Base-by-base conservation (phyloP, 2,797 vertebrate species). In the Syngnathus rostellatus region DNA sequence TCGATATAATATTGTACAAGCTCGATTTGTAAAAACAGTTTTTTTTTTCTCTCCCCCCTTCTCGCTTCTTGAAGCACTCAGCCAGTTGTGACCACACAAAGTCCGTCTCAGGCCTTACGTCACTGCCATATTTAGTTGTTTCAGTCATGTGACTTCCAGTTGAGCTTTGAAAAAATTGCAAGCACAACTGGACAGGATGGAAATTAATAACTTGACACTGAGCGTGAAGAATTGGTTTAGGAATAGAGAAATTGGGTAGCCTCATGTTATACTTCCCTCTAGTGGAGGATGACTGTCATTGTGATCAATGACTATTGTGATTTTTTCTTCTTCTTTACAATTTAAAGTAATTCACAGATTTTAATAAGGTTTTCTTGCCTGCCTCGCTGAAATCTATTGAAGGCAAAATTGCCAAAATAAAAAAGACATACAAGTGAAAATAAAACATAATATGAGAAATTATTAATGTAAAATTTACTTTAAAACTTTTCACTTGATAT, bases 1-100 rank as follows among this genome's bases (percentile, higher is more conserved):
- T 23, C 60, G 12, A 62, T 46, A 45, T 46, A 45, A 45, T 62
- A 25, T 45, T 62, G 40, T 45, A 14, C 60, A 31, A 45, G 60
- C 41, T 25, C 21, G n/a, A 62, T 43, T 62, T 61, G 40, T 62
- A 58, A 58, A 58, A 58, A 58, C 55, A 17, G 2, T 43, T 1
- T 43, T 10, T 14, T 41, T n/a, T 25, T 23, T n/a, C 23, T n/a
- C 25, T 5, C 50, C 21, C 53, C 53, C 2, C 9, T 10, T 8
- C 54, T 2, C 12, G 8, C 60, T 21, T 62, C 21, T 23, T 40
- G 19, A 39, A 40, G 58, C 38, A 40, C 11, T 12, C 39, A 41
- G 59, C 59, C 59, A 43, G n/a, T 62, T 45, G 60, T 25, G n/a
- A 43, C 40, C 40, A 23, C 60, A 43, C 39, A 6, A 62, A 16